phyloP scores from a whole-genome alignment of 2,888 invertebrate species.

The Diarsia rubi region DNA sequence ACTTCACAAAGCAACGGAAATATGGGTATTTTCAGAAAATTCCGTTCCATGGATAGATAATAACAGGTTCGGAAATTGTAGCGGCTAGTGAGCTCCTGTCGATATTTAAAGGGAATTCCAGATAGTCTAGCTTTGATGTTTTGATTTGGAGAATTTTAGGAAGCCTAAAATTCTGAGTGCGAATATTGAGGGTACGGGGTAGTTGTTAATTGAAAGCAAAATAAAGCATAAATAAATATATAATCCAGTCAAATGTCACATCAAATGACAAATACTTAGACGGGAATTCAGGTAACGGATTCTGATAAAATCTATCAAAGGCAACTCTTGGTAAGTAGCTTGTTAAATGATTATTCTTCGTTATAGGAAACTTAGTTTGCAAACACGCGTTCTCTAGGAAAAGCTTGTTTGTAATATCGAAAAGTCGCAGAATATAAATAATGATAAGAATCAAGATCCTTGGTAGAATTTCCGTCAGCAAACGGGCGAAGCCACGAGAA shows the following conservation, averaged over 20 bases:
- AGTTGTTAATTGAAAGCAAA: not conserved
- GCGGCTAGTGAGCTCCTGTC: constrained; percentile 10
- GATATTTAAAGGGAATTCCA: constrained; percentile 24
- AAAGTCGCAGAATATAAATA: not conserved
- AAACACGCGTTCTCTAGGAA: not conserved
- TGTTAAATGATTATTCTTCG: not conserved
- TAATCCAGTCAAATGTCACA: not conserved
- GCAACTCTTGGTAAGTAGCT: not conserved
- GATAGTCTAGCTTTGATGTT: constrained; percentile 28
- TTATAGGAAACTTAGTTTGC: not conserved
- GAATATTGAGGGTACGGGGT: not conserved
- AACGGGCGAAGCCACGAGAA: not conserved
- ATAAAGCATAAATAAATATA: no score
- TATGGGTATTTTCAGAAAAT: constrained; percentile 12
- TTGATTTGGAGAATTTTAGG: not conserved
- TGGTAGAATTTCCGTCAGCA: not conserved
- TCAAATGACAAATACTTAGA: not conserved
- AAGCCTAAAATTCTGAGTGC: not conserved
- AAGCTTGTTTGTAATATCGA: not conserved
- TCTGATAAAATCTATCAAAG: constrained; percentile 10
- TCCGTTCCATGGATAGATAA: constrained; percentile 30
- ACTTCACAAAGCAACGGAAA: constrained; percentile 43
- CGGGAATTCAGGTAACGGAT: not conserved
- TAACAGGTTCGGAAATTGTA: constrained; percentile 27
- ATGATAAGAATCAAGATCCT: not conserved